Conservation (phyloP, 2,113 vertebrate species). For the Thomomys bottae region DNA sequence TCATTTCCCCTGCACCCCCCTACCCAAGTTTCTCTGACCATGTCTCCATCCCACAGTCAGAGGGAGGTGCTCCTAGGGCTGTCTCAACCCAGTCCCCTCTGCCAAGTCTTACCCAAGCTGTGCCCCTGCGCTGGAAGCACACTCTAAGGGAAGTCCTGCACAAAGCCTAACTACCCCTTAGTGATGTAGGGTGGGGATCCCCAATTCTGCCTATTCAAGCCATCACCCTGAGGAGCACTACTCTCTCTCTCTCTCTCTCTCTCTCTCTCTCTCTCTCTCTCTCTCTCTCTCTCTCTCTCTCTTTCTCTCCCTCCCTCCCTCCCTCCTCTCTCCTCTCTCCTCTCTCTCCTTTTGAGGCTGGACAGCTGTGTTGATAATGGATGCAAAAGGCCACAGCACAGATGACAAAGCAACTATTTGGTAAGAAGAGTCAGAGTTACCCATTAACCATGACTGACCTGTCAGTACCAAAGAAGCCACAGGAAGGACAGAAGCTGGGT, state of each 20-base stretch:
- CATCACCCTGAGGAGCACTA: background rate
- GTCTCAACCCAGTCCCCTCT: background rate
- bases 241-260: no score
- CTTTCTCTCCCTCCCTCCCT: no score
- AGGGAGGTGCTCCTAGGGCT: background rate
- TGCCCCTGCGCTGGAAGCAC: accelerated
- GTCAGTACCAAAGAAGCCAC: conserved; percentile 39
- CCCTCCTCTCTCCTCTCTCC: background rate
- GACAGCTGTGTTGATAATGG: background rate
- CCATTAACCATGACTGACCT: conserved; percentile 11
- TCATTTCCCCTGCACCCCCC: background rate
- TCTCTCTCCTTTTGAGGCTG: background rate
- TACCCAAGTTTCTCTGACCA: background rate
- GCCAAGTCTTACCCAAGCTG: background rate
- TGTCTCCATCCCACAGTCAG: background rate
- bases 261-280: no score
- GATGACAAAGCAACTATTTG: conserved; percentile 44
- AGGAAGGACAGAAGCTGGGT: background rate
- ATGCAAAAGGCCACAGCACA: background rate
- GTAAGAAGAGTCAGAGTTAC: conserved; percentile 27
- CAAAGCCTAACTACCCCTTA: background rate
- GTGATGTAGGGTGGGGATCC: background rate
- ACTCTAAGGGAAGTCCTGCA: background rate
- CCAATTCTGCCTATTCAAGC: background rate
- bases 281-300: background rate